A percentile compares a stretch with the other conserved stretches of the same genome.
Evolutionary conservation across 2,888 invertebrate genomes (phyloP).

Genomic region (Calliphora vomitoria): DNA sequence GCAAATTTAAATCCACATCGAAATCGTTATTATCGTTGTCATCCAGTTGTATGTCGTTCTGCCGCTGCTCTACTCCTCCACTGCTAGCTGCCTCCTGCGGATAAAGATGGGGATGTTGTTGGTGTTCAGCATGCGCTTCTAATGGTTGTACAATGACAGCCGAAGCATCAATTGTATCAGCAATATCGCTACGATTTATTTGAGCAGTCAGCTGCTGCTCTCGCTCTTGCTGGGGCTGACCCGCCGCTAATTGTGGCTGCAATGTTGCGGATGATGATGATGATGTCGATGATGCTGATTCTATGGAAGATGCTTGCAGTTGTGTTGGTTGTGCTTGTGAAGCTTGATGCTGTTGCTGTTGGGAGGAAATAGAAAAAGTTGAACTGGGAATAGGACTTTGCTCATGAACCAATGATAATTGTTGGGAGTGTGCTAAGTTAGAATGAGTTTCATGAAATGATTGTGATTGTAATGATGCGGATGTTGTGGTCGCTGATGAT

Average conservation of each 20-base stretch:
- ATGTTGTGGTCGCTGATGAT: slow-evolving; percentile 47
- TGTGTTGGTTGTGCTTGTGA: slow-evolving; percentile 69
- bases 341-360: slow-evolving; percentile 72
- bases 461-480: slow-evolving; percentile 65
- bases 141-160: slow-evolving; percentile 72
- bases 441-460: slow-evolving; percentile 47
- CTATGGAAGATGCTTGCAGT: slow-evolving; percentile 66
- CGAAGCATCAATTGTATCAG: slow-evolving; percentile 76
- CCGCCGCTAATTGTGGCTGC: slow-evolving; percentile 75
- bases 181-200: slow-evolving; percentile 74
- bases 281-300: slow-evolving; percentile 75
- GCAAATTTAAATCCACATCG: slow-evolving; percentile 69
- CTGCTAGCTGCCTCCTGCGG: slow-evolving; percentile 56
- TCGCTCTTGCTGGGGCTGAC: slow-evolving; percentile 57
- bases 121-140: slow-evolving; percentile 65
- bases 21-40: slow-evolving; percentile 73
- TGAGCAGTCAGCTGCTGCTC: slow-evolving; percentile 68
- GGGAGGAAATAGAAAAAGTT: slow-evolving; percentile 78
- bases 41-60: slow-evolving; percentile 70
- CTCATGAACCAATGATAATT: slow-evolving; percentile 74
- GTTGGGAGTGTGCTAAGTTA: slow-evolving; percentile 69
- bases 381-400: slow-evolving; percentile 71
- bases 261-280: slow-evolving; percentile 76
- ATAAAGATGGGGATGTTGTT: slow-evolving; percentile 52
- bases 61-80: slow-evolving; percentile 31